Evolutionary conservation across 2,888 invertebrate species (phyloP), one percentile per base, ranked within the genome.

Genomic region (Volucella zonaria): DNA sequence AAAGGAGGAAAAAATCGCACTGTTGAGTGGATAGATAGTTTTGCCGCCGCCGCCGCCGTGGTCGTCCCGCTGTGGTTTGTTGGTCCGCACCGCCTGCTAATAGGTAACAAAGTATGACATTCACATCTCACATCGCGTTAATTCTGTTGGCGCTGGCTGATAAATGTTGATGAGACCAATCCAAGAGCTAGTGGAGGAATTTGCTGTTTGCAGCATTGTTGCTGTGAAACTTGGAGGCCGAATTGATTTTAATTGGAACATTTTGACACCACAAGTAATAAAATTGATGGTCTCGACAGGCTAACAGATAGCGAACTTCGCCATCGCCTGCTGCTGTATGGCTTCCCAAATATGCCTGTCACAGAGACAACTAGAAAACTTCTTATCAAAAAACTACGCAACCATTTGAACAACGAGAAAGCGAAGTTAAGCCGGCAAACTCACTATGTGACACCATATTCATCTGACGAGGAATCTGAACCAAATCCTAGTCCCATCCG

Each of bases 291-390:
- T 66, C 70, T 91, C 4, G 89, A 90, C 66, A 87, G 88, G 14
- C 81, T 91, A 15, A 89, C 87, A 47, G 91, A 92, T 86, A 87
- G 87, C 11, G 91, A 92, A 54, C 87, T 92, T 64, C 89, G 90
- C n/a, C 88, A 88, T n/a, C 89, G 90, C 54, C 87, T 92, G n/a
- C 67, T 88, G 4, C 90, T 94, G 93, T 91, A 93, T 95, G 92
- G 97, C 18, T 95, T 95, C 90, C 95, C 95, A 70, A 94, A 95
- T 81, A 95, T 96, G 92, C 97, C 97, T 43, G 95, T 97, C 73
- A 97, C 97, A 43, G 94, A 95, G 67, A 96, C 96, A 66, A 97
- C 97, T 8, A 93, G 96, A 86, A 95, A 95, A 89, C 93, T 96
- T 77, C 93, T 96, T 89, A 93, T 95, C 56, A 96, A 96, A 91